phyloP scores from a whole-genome alignment of 2,797 vertebrate genomes.

The Sebastes hubbsi region DNA sequence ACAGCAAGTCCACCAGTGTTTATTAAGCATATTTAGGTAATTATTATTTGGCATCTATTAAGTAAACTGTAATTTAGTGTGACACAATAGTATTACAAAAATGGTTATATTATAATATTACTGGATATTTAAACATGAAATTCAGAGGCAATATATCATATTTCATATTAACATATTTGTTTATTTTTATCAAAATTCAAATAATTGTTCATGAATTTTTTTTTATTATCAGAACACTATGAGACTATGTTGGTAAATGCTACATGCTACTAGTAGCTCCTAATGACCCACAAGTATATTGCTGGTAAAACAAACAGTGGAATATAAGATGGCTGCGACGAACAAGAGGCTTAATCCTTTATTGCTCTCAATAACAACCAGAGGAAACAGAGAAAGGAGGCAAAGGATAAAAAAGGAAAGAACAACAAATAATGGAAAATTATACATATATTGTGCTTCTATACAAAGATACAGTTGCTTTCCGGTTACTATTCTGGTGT shows the following conservation, averaged over 20 bases:
- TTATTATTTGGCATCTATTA: background rate
- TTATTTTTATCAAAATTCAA: background rate
- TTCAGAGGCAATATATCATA: background rate
- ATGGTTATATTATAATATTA: background rate
- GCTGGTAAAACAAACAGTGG: conserved; percentile 55
- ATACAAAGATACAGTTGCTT: background rate
- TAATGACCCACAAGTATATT: conserved; percentile 17
- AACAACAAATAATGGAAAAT: conserved; percentile 23
- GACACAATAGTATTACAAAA: background rate
- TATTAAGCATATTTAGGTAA: background rate
- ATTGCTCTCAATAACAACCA: conserved; percentile 27
- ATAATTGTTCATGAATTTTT: background rate
- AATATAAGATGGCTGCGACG: conserved; percentile 29
- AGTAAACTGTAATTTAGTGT: background rate
- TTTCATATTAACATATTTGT: background rate
- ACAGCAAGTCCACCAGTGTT: background rate
- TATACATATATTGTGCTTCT: background rate
- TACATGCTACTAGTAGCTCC: conserved; percentile 3
- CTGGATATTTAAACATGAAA: background rate
- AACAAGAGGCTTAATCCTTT: conserved; percentile 40
- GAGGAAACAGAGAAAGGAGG: conserved; percentile 18
- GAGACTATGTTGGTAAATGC: background rate
- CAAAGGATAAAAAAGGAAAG: conserved; percentile 4
- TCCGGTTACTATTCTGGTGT: conserved; percentile 11
- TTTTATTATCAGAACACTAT: background rate